phyloP scores from a whole-genome alignment of 2,888 invertebrate genomes.

The Prosopocoilus inquinatus region DNA sequence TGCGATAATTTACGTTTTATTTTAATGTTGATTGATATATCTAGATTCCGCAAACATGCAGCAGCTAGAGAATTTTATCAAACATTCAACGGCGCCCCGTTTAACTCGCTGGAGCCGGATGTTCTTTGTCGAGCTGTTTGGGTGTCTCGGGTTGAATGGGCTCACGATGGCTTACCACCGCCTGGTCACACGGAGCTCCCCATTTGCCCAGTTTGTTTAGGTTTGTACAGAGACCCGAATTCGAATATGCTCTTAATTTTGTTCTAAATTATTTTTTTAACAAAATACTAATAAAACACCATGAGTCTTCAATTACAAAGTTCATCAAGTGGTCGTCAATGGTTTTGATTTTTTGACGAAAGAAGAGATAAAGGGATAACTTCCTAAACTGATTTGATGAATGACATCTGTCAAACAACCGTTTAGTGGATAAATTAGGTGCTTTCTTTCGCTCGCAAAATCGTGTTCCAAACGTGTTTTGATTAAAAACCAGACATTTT shows the following conservation, averaged over 20 bases:
- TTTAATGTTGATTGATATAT: constrained; percentile 9
- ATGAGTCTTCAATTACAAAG: no score
- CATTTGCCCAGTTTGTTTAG: constrained; percentile 92
- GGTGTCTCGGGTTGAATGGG: constrained; percentile 89
- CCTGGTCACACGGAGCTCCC: constrained; percentile 91
- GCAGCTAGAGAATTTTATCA: constrained; percentile 90
- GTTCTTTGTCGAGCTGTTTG: constrained; percentile 92
- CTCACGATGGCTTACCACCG: constrained; percentile 66
- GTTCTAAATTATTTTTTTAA: not conserved
- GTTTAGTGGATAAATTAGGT: no score
- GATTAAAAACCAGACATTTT: no score
- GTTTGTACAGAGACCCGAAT: constrained; percentile 66
- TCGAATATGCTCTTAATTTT: constrained; percentile 1
- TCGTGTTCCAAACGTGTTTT: no score
- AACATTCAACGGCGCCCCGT: constrained; percentile 89
- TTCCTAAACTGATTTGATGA: no score
- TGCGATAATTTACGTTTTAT: constrained; percentile 2
- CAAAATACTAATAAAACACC: not conserved
- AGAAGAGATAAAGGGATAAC: no score
- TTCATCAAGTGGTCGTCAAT: no score
- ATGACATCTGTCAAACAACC: no score
- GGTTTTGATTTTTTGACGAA: no score
- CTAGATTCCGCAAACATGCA: constrained; percentile 67
- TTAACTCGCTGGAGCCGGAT: constrained; percentile 90
- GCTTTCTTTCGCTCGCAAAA: no score